Evolutionary conservation across 2,888 invertebrate species (phyloP), one percentile per base, ranked within the genome.

Genomic region (Morinoia aosen): DNA sequence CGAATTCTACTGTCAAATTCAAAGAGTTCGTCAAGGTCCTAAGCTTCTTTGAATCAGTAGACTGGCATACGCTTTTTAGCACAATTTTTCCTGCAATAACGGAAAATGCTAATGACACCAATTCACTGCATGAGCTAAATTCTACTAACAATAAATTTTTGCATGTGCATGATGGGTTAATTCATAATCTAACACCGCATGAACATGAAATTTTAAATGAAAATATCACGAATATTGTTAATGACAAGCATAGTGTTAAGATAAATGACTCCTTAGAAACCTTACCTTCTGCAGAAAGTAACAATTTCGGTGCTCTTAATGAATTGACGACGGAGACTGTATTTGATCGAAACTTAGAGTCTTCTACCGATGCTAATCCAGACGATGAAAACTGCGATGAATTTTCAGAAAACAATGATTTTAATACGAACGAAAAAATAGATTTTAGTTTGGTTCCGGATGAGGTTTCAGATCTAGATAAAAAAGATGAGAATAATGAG

Each of bases 61-160:
- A 93, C n/a, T 93, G 93, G 93, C 93, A 93, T 48, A 93, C 93
- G 25, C 57, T 93, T 19, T 93, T 93, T 57, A 57, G 57, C 11
- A 93, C 56, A 7, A 93, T 93, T 93, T 93, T 93, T 57, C 57
- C 93, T 33, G 0, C 58, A 25, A 11, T 57, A 16, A 90, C 39
- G 7, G 90, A 90, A 90, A 16, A 40, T 90, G 19, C 39, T 11
- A 90, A 90, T 48, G 90, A 39, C 12, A 40, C 90, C 14, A 39
- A 40, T 90, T 39, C 40, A 14, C 90, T 40, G 48, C 90, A 90
- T 33, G 40, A 12, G 12, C 14, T 40, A 90, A 90, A 90, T 90
- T 90, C 90, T 48, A 40, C 90, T 90, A 90, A 90, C 40, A 40
- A 19, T 48, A 39, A 90, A 48, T 90, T 48, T 40, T 40, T 90